Evolutionary conservation across 1,140 invertebrate species (phyloP), one percentile per base, ranked within the genome.

Genomic region (Nasonia longicornis): DNA sequence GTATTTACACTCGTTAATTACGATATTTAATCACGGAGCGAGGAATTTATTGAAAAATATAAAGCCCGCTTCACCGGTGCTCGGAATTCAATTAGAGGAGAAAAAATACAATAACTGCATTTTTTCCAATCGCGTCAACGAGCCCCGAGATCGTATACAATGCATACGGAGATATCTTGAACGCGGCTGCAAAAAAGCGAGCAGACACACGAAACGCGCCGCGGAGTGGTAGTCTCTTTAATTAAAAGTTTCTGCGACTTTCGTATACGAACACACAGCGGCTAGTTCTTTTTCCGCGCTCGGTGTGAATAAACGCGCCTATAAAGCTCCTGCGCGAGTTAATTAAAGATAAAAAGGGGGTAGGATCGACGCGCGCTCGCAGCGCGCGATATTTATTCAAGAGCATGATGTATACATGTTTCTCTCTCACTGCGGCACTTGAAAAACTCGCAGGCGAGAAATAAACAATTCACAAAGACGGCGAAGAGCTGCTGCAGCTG

Each of bases 331-430:
- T 10, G 45, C 16, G 31, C 31, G 31, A 26, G 69, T 79, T 79
- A 79, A 79, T 79, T 79, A 72, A 79, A 72, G 69, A 63, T 71
- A 72, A 72, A 79, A 79, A 79, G n/a, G 8, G 4, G n/a, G 8
- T 42, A n/a, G 31, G n/a, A 72, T 72, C 70, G 69, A 71, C 22
- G n/a, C 48, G 29, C 69, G 29, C 20, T 71, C n/a, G 12, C 35
- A n/a, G 7, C 70, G 31, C 20, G 12, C 22, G 26, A 72, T 63
- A 79, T 79, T 79, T 79, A 79, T 79, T 79, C 77, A 79, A 79
- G 67, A 72, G 69, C 16, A 22, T 16, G 69, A 72, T 79, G 26
- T 63, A 71, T n/a, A 48, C 10, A 22, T n/a, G 20, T 20, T 29
- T 42, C 42, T 20, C 14, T 12, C 26, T 16, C 22, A 7, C 16